phyloP scores from a whole-genome alignment of 1,140 invertebrate genomes.

The Monomorium pharaonis region DNA sequence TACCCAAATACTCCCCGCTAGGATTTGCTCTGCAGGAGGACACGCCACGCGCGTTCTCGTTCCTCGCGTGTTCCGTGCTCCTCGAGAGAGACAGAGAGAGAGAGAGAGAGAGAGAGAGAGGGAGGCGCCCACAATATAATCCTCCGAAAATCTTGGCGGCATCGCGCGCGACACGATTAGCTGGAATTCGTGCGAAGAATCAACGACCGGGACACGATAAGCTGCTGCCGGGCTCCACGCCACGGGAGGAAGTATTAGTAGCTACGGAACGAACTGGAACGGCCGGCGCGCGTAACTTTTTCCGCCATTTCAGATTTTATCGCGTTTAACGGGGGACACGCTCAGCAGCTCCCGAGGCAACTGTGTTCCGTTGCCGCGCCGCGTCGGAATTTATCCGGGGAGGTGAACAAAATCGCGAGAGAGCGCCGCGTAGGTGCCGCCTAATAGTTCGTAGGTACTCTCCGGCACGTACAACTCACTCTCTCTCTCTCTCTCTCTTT shows the following conservation, averaged over 20 bases:
- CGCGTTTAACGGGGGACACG: conserved; percentile 46
- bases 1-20: not conserved
- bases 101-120: no score
- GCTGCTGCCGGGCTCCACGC: not conserved
- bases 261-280: not conserved
- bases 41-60: not conserved
- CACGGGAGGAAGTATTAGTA: not conserved
- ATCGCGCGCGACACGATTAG: not conserved
- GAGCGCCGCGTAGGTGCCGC: conserved; percentile 59
- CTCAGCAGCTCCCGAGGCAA: conserved; percentile 1
- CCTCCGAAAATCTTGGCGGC: not conserved
- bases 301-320: conserved; percentile 30
- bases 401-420: conserved; percentile 57
- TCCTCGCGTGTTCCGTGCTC: not conserved
- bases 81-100: no score
- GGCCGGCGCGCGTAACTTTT: conserved; percentile 27
- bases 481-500: not conserved
- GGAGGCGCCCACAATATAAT: no score
- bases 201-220: conserved; percentile 25
- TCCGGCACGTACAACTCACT: conserved; percentile 36
- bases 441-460: conserved; percentile 66
- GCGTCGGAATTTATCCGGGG: conserved; percentile 60
- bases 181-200: conserved; percentile 19
- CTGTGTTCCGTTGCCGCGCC: conserved; percentile 4
- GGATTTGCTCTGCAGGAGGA: not conserved